phyloP scores from a whole-genome alignment of 2,888 invertebrate species.

The Panzeria rudis region DNA sequence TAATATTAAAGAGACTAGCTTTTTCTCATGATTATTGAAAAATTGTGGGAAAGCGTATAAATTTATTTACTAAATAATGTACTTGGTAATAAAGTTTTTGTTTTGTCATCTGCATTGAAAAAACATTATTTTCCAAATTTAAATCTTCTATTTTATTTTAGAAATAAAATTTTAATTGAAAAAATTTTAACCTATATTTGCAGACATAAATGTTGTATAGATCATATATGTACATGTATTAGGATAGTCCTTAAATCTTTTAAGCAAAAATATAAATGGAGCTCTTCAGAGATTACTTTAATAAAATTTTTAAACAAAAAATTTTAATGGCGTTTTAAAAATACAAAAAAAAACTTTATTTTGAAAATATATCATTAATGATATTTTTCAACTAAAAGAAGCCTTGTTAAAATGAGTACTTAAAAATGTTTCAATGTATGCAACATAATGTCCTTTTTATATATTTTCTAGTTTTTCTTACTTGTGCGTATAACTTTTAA shows the following conservation, averaged over 20 bases:
- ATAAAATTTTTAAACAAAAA: too few species aligned
- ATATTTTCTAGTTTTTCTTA: neutral
- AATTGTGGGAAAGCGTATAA: neutral
- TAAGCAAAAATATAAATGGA: neutral
- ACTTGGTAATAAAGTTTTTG: conserved; percentile 28
- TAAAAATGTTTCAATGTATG: neutral
- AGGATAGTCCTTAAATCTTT: neutral
- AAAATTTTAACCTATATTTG: conserved; percentile 37
- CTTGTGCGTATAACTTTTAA: conserved; percentile 63
- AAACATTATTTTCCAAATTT: neutral
- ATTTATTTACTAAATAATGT: neutral
- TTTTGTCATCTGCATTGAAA: conserved; percentile 10
- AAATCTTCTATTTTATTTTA: conserved; percentile 10
- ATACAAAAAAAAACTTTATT: neutral
- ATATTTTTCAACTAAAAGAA: neutral
- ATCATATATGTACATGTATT: neutral
- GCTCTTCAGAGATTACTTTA: too few species aligned
- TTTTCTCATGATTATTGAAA: neutral
- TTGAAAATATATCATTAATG: neutral
- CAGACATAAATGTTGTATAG: conserved; percentile 7
- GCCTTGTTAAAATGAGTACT: neutral
- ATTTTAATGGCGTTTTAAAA: neutral
- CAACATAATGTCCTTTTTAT: neutral
- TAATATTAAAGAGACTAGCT: neutral
- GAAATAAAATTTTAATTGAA: neutral